Base-by-base conservation (phyloP, 2,113 vertebrate species). In the Addax nasomaculatus region DNA sequence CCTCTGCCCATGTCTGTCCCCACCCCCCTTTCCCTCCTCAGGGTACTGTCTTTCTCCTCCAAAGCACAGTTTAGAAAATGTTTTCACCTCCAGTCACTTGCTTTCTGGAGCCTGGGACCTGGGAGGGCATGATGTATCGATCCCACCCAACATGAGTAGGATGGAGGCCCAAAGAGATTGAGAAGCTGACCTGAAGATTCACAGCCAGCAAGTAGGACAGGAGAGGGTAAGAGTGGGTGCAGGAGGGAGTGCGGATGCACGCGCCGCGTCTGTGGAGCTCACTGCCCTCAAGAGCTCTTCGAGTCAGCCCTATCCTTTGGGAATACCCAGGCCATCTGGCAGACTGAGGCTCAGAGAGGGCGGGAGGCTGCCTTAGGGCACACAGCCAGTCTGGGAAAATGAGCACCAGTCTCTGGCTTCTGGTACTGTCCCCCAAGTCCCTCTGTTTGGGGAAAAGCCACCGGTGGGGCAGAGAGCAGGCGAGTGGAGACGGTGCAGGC, bases 281-380 rank as follows among this genome's bases (percentile, higher is more conserved):
- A n/a, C 5, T 4, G 58, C 87, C 19, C 87, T 45, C 0, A 23
- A 30, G 25, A 29, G n/a, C 62, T 3, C 0, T 29, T 47, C 13
- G 81, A 60, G 36, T n/a, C 51, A n/a, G 43, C 27, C 36, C 81
- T 19, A 11, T 25, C 45, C 84, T 30, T 36, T 13, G 39, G 23
- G 36, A n/a, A 23, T 10, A 3, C 29, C 19, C 45, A 7, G 39
- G 55, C 45, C n/a, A 6, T 17, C 58, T 19, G 36, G 36, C 15
- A 93, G 47, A 17, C 2, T 8, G 53, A 51, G 16, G 29, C 49
- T 55, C 95, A 94, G 95, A 96, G 93, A 85, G 60, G 76, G 47
- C 33, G n/a, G 67, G 43, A 78, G 29, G 29, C 29, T 51, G 64
- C 58, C 58, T 94, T 7, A 33, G 43, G 85, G 25, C 78, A 85